Base-by-base conservation (phyloP, 2,888 invertebrate species). In the Eupsilia transversa region DNA sequence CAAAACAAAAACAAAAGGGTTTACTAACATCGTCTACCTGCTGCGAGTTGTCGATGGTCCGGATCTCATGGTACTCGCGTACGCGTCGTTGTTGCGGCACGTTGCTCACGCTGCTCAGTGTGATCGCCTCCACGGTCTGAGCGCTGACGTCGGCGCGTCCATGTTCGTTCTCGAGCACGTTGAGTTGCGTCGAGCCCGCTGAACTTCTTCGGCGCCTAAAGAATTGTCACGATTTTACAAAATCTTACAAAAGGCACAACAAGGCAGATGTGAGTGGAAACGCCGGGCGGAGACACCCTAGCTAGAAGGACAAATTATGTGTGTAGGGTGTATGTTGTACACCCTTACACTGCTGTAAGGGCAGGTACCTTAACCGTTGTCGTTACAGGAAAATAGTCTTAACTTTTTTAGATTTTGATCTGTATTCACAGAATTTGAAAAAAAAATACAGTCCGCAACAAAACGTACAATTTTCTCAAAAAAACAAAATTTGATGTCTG, bases 31-130 rank as follows among this genome's bases (percentile, higher is more conserved):
- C 66, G 12, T 71, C 66, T 82, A 94, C 94, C 91, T 94, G 94
- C 77, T 93, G 94, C 9, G 92, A 78, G 60, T 89, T 89, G 35
- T 94, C 94, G 35, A 92, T 87, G 6, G 86, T 83, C 20, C 93
- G 79, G 1, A 93, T 93, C 30, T 95, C 94, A 57, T 93, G 93
- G 72, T 91, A 92, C 33, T 95, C 95, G 61, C 94, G 87, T 27
- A 86, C 72, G 7, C 92, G 90, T 6, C 94, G 90, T 89, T 96
- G 97, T 88, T 97, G 97, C 49, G 95, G 94, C 74, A 96, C n/a
- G n/a, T 12, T 65, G 56, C 65, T 65, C 10, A 71, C 87, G 78
- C 94, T 95, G 89, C 96, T 96, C 5, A 96, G 86, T 0, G 96
- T 96, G 78, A 95, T 92, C 0, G 94, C 88, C 33, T 95, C 95